Conservation (phyloP, 2,797 vertebrate genomes). For the Coracias cyanogaster region DNA sequence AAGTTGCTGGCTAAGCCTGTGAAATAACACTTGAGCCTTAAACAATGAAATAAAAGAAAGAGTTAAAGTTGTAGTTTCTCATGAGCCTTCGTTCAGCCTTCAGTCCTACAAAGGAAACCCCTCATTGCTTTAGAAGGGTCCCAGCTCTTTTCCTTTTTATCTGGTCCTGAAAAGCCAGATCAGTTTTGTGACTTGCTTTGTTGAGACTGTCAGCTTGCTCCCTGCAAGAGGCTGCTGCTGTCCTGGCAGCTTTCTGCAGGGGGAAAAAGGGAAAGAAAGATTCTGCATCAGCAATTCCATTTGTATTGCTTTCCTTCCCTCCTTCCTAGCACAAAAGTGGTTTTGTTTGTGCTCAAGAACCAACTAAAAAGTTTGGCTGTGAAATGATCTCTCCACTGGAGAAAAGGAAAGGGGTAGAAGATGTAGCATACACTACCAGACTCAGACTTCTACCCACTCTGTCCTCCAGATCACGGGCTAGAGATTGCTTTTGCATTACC, state of each 20-base stretch:
- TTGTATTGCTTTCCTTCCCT: constrained; percentile 1
- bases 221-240: not conserved
- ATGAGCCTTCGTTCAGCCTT: not conserved
- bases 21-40: not conserved
- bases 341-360: constrained; percentile 62
- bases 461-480: not conserved
- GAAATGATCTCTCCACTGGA: constrained; percentile 14
- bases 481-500: not conserved
- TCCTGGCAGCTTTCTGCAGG: constrained; percentile 6
- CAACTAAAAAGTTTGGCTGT: constrained; percentile 21
- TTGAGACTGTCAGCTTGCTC: not conserved
- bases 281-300: constrained; percentile 41
- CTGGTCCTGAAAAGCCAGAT: constrained; percentile 42
- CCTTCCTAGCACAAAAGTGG: constrained; percentile 29
- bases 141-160: constrained; percentile 33
- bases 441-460: not conserved
- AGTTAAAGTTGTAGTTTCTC: constrained; percentile 1
- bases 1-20: not conserved
- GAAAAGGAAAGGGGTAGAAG: not conserved
- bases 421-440: not conserved
- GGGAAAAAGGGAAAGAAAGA: not conserved
- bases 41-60: not conserved
- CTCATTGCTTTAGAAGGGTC: constrained; percentile 2
- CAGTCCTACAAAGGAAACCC: constrained; percentile 13
- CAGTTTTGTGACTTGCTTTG: constrained; percentile 33